Evolutionary conservation across 2,888 invertebrate species (phyloP), one percentile per base, ranked within the genome.

Genomic region (Phengaris arion): DNA sequence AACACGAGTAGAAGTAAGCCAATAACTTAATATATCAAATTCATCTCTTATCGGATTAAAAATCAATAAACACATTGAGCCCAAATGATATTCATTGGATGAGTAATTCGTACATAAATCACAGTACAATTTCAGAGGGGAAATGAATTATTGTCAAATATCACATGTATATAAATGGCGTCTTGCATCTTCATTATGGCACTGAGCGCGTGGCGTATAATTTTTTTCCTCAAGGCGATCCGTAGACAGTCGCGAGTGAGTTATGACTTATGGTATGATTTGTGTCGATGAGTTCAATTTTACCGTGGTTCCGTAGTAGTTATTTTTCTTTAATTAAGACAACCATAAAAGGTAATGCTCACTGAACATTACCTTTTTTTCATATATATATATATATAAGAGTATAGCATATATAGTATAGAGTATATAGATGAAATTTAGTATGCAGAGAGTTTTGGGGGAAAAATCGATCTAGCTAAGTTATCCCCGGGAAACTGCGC

Each of bases 91-190:
- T 64, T 13, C 45, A 45, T 45, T 64, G 64, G 64, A 64, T 64
- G 64, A 45, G 64, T 64, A 64, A 64, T 59, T 59, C 22, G 9
- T 35, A 22, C 22, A 59, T 59, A 59, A 59, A 59, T 59, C 59
- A 59, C 10, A 2, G n/a, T 7, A 59, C 10, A 35, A 59, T 22
- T 57, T 22, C 22, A 22, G 9, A 9, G 52, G 59, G 22, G 10
- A 59, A 59, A 59, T 59, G 22, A 59, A 59, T 59, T 10, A 22
- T 59, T 59, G 22, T 22, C 59, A 22, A 59, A 59, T 59, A 59
- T 59, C 5, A 35, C 59, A n/a, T 59, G 59, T 22, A 59, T 59
- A 59, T 59, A 9, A 22, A 59, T 22, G 10, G 10, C 12, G 64
- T 22, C 35, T 10, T 10, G 35, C 35, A 64, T 45, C 64, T 64